These are phyloP conservation scores for Archips crataeganus DNA, from an alignment of 2,888 invertebrate species.

Conservation along the genomic window DNA sequence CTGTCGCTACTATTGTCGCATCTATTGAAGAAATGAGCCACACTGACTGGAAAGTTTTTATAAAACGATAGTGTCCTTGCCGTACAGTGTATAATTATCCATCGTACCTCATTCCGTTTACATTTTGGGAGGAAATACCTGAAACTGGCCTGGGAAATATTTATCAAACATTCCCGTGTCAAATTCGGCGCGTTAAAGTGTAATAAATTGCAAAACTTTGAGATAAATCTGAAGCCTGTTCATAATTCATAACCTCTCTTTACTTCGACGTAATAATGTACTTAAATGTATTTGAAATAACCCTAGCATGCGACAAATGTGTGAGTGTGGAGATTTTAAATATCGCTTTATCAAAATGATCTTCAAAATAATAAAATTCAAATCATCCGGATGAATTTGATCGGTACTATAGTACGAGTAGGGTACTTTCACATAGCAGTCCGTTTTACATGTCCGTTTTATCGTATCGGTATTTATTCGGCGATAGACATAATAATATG, in stretches of 20 bases:
- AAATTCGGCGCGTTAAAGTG: slow-evolving; percentile 11
- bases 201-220: slow-evolving; percentile 32
- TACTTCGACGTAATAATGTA: background rate
- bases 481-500: too few species aligned
- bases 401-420: background rate
- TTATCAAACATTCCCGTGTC: slow-evolving; percentile 24
- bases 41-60: too few species aligned
- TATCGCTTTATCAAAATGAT: background rate
- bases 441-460: too few species aligned
- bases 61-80: too few species aligned
- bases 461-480: too few species aligned
- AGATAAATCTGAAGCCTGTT: background rate
- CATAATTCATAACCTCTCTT: slow-evolving; percentile 7
- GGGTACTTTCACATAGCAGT: background rate
- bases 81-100: background rate
- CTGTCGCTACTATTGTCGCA: too few species aligned
- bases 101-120: background rate
- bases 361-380: background rate
- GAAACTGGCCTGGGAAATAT: slow-evolving; percentile 1
- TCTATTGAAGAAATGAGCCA: too few species aligned
- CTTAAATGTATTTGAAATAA: background rate
- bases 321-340: background rate
- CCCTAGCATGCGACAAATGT: background rate
- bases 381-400: background rate
- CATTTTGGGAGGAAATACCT: background rate